These are phyloP conservation scores for Ophonus ardosiacus DNA, from an alignment of 2,888 invertebrate species.

Conservation along the genomic window DNA sequence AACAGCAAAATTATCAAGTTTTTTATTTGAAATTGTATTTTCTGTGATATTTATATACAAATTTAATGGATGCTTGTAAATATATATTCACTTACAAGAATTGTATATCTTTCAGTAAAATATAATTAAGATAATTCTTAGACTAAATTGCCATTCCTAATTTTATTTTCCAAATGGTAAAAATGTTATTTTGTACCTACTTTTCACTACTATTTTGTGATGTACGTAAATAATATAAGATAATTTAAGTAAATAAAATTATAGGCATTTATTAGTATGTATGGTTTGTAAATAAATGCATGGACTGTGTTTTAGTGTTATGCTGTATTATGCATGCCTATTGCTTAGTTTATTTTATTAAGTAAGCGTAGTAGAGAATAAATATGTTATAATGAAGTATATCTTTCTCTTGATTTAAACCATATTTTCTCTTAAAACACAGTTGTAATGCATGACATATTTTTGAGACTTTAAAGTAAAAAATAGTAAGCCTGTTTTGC, in stretches of 20 bases:
- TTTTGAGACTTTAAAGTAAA: neutral
- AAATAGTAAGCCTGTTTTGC: slow-evolving; percentile 31
- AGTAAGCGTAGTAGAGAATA: slow-evolving; percentile 24
- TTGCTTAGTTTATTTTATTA: slow-evolving; percentile 49
- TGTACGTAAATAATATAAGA: slow-evolving; percentile 32
- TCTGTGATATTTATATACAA: slow-evolving; percentile 54
- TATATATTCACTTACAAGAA: slow-evolving; percentile 29
- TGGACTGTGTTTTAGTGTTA: slow-evolving; percentile 50
- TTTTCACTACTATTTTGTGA: slow-evolving; percentile 34
- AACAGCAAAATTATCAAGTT: slow-evolving; percentile 8
- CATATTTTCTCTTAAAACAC: slow-evolving; percentile 4
- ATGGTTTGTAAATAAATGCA: slow-evolving; percentile 56
- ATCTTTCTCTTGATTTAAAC: slow-evolving; percentile 25
- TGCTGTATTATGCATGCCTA: slow-evolving; percentile 51
- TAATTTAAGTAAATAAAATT: slow-evolving; percentile 33
- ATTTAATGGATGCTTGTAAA: slow-evolving; percentile 34
- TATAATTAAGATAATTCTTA: slow-evolving; percentile 16
- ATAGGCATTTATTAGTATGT: slow-evolving; percentile 19
- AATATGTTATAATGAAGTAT: neutral
- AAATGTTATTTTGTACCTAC: slow-evolving; percentile 24
- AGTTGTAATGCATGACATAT: slow-evolving; percentile 1
- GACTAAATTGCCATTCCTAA: slow-evolving; percentile 32
- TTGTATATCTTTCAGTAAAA: slow-evolving; percentile 25
- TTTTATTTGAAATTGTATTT: slow-evolving; percentile 22
- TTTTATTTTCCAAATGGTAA: slow-evolving; percentile 12